Conservation (phyloP, 1,140 invertebrate species). For the Diabrotica virgifera region DNA sequence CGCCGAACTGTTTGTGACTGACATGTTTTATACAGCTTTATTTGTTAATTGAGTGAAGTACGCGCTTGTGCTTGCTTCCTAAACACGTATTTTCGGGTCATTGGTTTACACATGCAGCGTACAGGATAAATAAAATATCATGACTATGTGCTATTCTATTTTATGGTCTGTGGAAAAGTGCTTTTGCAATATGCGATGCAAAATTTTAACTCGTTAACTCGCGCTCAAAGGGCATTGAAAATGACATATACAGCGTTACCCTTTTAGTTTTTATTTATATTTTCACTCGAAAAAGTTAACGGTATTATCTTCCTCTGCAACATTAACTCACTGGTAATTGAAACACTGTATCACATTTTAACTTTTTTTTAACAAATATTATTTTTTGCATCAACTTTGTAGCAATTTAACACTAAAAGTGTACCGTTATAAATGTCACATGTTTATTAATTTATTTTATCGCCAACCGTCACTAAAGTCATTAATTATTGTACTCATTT, state of each 20-base stretch:
- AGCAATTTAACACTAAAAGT: too few species aligned
- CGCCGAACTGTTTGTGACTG: slow-evolving; percentile 29
- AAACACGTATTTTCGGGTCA: slow-evolving; percentile 43
- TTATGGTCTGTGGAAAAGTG: slow-evolving; percentile 45
- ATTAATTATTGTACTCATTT: too few species aligned
- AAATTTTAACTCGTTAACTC: slow-evolving; percentile 36
- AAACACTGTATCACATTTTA: too few species aligned
- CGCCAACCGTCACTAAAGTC: too few species aligned
- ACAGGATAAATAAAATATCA: slow-evolving; percentile 48
- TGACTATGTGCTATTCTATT: slow-evolving; percentile 37
- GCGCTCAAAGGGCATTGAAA: slow-evolving; percentile 34
- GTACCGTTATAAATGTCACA: too few species aligned
- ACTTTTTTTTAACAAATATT: too few species aligned
- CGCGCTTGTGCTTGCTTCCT: slow-evolving; percentile 34
- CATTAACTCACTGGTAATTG: too few species aligned
- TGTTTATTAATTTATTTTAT: too few species aligned
- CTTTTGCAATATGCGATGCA: slow-evolving; percentile 41
- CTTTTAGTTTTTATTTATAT: slow-evolving; percentile 12
- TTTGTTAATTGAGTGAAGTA: slow-evolving; percentile 30
- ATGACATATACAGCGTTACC: slow-evolving; percentile 28
- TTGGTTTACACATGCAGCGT: slow-evolving; percentile 39
- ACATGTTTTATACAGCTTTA: slow-evolving; percentile 29
- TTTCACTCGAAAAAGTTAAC: background rate
- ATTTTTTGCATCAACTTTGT: too few species aligned
- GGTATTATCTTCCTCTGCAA: background rate